Evolutionary conservation across 2,113 vertebrate genomes (phyloP).

Genomic region (Cheilinus undulatus): DNA sequence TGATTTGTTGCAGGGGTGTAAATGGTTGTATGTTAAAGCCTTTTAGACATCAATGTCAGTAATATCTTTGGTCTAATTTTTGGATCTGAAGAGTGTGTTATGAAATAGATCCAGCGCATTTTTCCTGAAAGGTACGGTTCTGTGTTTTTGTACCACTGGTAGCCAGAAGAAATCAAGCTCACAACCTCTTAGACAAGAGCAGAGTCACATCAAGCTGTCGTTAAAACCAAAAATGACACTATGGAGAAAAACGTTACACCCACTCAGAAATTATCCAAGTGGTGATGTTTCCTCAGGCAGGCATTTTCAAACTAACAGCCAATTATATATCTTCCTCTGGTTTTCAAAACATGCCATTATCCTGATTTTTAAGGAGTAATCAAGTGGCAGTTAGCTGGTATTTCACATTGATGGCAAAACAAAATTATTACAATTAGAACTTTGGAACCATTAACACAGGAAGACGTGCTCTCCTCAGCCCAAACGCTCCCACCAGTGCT

Average conservation of each 20-base stretch:
- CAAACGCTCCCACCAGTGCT: background rate
- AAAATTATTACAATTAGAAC: background rate
- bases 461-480: background rate
- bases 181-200: background rate
- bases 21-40: background rate
- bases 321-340: background rate
- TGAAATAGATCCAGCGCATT: too few species aligned
- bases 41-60: background rate
- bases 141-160: background rate
- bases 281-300: background rate
- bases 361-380: slow-evolving; percentile 7
- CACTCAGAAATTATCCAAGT: background rate
- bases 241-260: background rate
- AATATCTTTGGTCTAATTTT: background rate
- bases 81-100: background rate
- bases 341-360: slow-evolving; percentile 7
- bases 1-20: too few species aligned
- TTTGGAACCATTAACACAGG: background rate
- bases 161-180: background rate
- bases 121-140: background rate
- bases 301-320: slow-evolving; percentile 4
- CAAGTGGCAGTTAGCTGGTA: slow-evolving; percentile 2
- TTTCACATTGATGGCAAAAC: background rate
- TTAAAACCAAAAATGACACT: background rate
- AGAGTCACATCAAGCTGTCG: background rate